A percentile compares a stretch with the other conserved stretches of the same genome.
These are phyloP conservation scores for Catocala sponsa DNA, from an alignment of 2,888 invertebrate species.

Conservation along the genomic window DNA sequence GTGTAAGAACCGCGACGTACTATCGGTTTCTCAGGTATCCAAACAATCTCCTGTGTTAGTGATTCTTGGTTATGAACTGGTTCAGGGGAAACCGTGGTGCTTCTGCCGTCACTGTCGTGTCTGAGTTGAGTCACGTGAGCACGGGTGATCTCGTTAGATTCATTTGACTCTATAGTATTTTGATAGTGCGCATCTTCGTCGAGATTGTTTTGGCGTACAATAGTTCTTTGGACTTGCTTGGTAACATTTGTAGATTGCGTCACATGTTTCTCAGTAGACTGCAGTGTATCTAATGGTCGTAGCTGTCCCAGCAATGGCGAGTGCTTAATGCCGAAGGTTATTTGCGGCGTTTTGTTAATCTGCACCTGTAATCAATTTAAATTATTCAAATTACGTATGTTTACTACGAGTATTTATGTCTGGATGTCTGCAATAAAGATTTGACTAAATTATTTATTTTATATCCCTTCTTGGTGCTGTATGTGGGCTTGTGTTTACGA, in stretches of 20 bases:
- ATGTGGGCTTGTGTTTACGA: too few relatives aligned
- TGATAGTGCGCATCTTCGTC: constrained; percentile 49
- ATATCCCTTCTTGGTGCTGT: too few relatives aligned
- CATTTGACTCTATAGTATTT: constrained; percentile 41
- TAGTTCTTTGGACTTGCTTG: constrained; percentile 35
- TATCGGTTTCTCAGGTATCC: constrained; percentile 75
- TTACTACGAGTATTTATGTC: too few relatives aligned
- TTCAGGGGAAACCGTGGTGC: constrained; percentile 76
- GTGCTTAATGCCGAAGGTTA: constrained; percentile 95
- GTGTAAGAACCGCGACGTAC: constrained; percentile 82
- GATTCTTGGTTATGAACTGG: constrained; percentile 71
- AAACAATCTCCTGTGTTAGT: constrained; percentile 78
- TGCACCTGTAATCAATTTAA: constrained; percentile 68
- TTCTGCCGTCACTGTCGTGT: constrained; percentile 72
- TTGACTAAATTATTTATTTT: too few relatives aligned
- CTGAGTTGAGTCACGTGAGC: constrained; percentile 75
- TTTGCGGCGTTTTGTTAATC: constrained; percentile 75
- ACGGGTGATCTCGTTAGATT: constrained; percentile 46
- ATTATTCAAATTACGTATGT: neutral
- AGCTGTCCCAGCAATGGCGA: constrained; percentile 91
- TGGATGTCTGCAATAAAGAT: too few relatives aligned
- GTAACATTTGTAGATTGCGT: constrained; percentile 27
- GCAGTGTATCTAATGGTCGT: constrained; percentile 66
- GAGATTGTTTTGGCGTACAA: constrained; percentile 35
- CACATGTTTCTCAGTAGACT: constrained; percentile 47